phyloP scores from a whole-genome alignment of 2,797 vertebrate species.

The Gymnodraco acuticeps region DNA sequence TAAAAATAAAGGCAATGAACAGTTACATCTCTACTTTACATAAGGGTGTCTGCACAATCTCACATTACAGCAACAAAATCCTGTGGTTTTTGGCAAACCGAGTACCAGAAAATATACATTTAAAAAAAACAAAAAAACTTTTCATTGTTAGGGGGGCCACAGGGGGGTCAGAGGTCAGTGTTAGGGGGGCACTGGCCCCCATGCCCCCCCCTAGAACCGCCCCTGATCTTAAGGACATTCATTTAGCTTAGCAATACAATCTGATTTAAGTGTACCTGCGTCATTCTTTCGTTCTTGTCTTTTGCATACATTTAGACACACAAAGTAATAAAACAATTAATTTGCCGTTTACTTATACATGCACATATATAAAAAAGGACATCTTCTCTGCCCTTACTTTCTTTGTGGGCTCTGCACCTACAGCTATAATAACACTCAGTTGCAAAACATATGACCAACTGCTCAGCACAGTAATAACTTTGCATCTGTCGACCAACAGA shows the following conservation, averaged over 20 bases:
- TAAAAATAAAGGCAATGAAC: no score
- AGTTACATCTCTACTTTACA: no score
- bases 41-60: no score
- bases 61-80: no score
- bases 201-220: no score
- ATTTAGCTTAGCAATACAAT: constrained; percentile 34
- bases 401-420: constrained; percentile 59
- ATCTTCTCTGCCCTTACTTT: constrained; percentile 21
- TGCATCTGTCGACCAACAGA: constrained; percentile 60
- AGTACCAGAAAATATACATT: no score
- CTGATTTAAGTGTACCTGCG: constrained; percentile 21
- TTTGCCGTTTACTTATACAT: not conserved
- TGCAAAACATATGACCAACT: constrained; percentile 75
- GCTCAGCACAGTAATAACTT: constrained; percentile 75
- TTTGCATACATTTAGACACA: not conserved
- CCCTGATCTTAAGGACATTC: constrained; percentile 4
- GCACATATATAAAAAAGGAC: not conserved
- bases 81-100: no score
- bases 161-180: no score
- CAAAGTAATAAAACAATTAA: not conserved
- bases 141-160: no score
- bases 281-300: not conserved
- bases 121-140: no score
- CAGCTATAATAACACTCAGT: constrained; percentile 67
- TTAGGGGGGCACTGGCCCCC: no score